Evolutionary conservation across 2,797 vertebrate species (phyloP).

Genomic region (Karalla daura): DNA sequence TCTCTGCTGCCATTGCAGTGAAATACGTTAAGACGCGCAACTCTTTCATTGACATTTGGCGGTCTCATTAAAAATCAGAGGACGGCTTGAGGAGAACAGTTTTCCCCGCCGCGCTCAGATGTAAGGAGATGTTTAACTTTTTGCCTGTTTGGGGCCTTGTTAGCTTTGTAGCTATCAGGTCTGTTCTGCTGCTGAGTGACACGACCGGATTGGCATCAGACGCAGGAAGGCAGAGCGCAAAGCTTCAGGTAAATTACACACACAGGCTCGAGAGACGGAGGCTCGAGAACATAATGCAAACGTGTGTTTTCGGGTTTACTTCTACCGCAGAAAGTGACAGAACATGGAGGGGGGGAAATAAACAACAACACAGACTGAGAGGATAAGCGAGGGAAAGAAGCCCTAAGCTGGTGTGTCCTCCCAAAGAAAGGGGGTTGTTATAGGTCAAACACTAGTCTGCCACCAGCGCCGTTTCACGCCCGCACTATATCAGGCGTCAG

Average conservation of each 20-base stretch:
- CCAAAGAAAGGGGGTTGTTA: slow-evolving; percentile 7
- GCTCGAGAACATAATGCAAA: slow-evolving; percentile 6
- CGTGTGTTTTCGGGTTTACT: slow-evolving; percentile 22
- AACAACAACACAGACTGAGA: not conserved
- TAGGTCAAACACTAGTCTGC: slow-evolving; percentile 44
- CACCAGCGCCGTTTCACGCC: slow-evolving; percentile 62
- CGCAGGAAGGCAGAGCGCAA: not conserved
- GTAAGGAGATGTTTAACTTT: slow-evolving; percentile 23
- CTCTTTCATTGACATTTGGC: slow-evolving; percentile 70
- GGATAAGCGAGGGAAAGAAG: not conserved
- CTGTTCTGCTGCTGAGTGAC: slow-evolving; percentile 37
- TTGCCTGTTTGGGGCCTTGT: slow-evolving; percentile 36
- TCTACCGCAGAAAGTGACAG: slow-evolving; percentile 21
- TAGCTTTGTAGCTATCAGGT: slow-evolving; percentile 42
- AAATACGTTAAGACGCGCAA: slow-evolving; percentile 56
- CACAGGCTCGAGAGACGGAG: slow-evolving; percentile 4
- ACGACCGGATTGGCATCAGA: slow-evolving; percentile 16
- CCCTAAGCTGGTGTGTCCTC: slow-evolving; percentile 6
- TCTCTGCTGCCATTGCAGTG: slow-evolving; percentile 43
- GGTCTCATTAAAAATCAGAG: slow-evolving; percentile 74
- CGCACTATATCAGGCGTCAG: slow-evolving; percentile 61
- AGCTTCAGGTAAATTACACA: slow-evolving; percentile 17
- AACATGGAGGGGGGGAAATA: slow-evolving; percentile 31
- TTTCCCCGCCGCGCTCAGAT: slow-evolving; percentile 38
- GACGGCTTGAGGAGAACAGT: slow-evolving; percentile 46